Conservation (phyloP, 2,113 vertebrate genomes). For the Seriola aureovittata region DNA sequence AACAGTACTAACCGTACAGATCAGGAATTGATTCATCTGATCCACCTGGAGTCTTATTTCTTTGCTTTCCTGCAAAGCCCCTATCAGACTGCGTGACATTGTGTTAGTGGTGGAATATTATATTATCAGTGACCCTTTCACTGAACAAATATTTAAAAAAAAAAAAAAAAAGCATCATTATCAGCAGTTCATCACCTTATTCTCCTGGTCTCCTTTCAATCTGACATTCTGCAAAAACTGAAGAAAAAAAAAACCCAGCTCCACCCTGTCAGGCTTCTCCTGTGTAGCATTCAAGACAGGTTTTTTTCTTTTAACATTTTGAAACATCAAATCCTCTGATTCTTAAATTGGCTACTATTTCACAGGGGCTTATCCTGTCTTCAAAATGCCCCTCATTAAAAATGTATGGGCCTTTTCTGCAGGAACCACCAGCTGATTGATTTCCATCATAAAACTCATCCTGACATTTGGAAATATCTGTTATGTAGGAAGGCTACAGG, state of each 20-base stretch:
- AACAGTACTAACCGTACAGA: slow-evolving; percentile 1
- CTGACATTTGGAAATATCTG: slow-evolving; percentile 24
- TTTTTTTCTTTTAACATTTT: not conserved
- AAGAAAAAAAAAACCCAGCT: slow-evolving; percentile 25
- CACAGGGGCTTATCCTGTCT: slow-evolving; percentile 30
- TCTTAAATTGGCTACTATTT: slow-evolving; percentile 13
- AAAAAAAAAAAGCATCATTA: not conserved
- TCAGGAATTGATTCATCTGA: not conserved
- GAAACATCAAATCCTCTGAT: not conserved
- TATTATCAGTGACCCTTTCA: not conserved
- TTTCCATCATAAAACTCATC: slow-evolving; percentile 14
- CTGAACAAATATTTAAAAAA: too few species aligned
- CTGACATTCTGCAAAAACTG: slow-evolving; percentile 30
- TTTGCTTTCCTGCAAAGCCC: not conserved
- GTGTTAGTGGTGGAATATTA: too few species aligned
- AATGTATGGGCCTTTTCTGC: slow-evolving; percentile 60
- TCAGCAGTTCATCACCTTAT: not conserved
- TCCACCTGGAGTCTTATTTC: not conserved
- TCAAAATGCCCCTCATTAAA: slow-evolving; percentile 62
- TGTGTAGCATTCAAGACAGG: not conserved
- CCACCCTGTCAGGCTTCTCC: slow-evolving; percentile 36
- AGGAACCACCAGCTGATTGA: slow-evolving; percentile 38
- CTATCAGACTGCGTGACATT: not conserved
- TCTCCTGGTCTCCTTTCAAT: not conserved
- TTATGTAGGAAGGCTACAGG: not conserved